Evolutionary conservation across 2,797 vertebrate species (phyloP), one percentile per base, ranked within the genome.

Genomic region (Columba guinea): DNA sequence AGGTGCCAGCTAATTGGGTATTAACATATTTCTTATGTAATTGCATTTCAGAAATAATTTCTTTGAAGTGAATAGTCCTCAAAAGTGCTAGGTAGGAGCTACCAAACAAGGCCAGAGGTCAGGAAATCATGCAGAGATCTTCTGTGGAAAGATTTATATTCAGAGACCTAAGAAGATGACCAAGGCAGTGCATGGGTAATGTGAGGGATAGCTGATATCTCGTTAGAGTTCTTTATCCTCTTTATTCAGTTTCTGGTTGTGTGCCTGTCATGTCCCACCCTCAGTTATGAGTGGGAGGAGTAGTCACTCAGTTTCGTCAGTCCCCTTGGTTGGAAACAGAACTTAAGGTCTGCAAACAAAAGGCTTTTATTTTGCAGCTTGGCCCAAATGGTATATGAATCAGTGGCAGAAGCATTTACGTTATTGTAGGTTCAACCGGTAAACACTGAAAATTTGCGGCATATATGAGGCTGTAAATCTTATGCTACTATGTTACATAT

Each of bases 1-100:
- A 84, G 60, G 35, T 91, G 76, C 90, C 67, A 88, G 46, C 55
- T 92, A 94, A 96, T 94, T 91, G 84, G 41, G 39, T 67, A 93
- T 88, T 94, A 94, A 93, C 52, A 48, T 65, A 53, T 82, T 77
- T 96, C 44, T 78, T 71, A 84, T 67, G 39, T 84, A 89, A 87
- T 37, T 91, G 65, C 81, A 73, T 73, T 95, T 93, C 52, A 87
- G 59, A 94, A 88, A 84, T 65, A 2, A 59, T 88, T 93, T 91
- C 15, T 93, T 88, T 76, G n/a, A 90, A 75, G 35, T 55, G 67
- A 79, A 53, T 59, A 51, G 52, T 70, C 22, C 13, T 79, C 52
- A 84, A 15, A 93, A 76, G 59, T 37, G 15, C 13, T 63, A 79
- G 39, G n/a, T 6, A 86, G 81, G 59, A 86, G 59, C 55, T 69